Percentiles rank a stretch among this genome's conserved stretches.
phyloP scores from a whole-genome alignment of 2,113 vertebrate species.

The Sinocyclocheilus anshuiensis region DNA sequence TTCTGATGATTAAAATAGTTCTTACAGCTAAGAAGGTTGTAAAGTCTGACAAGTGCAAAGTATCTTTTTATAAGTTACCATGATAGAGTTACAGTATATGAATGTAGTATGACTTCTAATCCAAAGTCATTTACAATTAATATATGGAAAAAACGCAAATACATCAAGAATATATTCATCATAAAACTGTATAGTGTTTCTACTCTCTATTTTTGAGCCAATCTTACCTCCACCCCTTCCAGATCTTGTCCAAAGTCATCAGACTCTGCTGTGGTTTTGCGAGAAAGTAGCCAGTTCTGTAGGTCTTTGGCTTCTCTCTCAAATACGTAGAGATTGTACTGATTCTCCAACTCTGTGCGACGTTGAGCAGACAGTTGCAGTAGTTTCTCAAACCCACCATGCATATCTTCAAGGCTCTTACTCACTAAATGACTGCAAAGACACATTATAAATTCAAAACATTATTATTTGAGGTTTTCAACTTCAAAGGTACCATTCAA shows the following conservation, averaged over 20 bases:
- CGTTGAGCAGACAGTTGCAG: constrained; percentile 69
- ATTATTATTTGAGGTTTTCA: background rate
- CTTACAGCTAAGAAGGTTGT: background rate
- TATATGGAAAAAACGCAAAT: background rate
- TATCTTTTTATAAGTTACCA: background rate
- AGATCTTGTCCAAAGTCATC: constrained; percentile 84
- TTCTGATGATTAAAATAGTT: background rate
- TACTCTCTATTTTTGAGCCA: background rate
- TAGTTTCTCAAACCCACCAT: constrained; percentile 71
- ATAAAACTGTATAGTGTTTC: background rate
- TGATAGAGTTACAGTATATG: background rate
- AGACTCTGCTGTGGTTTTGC: constrained; percentile 74
- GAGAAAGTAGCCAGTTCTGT: constrained; percentile 80
- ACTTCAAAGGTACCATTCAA: background rate
- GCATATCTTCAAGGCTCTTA: constrained; percentile 69
- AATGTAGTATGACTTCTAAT: background rate
- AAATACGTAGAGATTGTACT: constrained; percentile 79
- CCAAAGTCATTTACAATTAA: background rate
- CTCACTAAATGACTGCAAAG: constrained; percentile 70
- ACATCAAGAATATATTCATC: background rate
- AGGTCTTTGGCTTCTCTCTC: constrained; percentile 82
- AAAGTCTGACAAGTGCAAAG: background rate
- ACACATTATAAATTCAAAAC: background rate
- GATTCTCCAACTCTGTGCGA: constrained; percentile 72
- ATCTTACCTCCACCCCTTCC: constrained; percentile 80